Base-by-base conservation (phyloP, 2,888 invertebrate species). In the Parnassius glacialis region DNA sequence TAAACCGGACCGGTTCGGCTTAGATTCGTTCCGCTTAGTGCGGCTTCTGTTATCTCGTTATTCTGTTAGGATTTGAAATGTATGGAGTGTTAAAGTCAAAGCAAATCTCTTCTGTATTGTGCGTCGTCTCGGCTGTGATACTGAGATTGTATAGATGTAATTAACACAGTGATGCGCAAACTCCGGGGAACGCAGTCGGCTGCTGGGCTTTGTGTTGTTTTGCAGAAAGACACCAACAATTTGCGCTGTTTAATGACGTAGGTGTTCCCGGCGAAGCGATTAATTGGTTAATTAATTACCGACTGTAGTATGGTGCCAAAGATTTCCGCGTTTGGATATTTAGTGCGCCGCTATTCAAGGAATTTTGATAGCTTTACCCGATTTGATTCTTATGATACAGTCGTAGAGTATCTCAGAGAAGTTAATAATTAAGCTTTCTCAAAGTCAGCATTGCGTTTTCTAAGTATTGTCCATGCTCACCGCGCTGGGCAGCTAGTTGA, bases 111-210 rank as follows among this genome's bases (percentile, higher is more conserved):
- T 20, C 34, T 34, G 34, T 34, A 34, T 34, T 34, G 34, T 34
- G 34, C 34, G 7, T 34, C 34, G 41, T 10, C 52, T 9, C 41
- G 52, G 55, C 16, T 25, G 44, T 25, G 20, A 25, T 48, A 13
- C 74, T 78, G 70, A 69, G 82, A 81, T 74, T 70, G 65, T 79
- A 81, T 75, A 73, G 79, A 75, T 78, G 81, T 80, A 83, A 84
- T 73, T 68, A 71, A 83, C 73, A 79, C 76, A 68, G 64, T 56
- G 56, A 67, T 65, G 66, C 64, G 67, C 62, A 69, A 68, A 64
- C 65, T 61, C 61, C 59, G 58, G 57, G 65, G 65, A 65, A 66
- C 61, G 59, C 58, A 67, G 11, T 43, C 43, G 43, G 10, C 43
- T 11, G 61, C 64, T 64, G 56, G 20, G 34, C 57, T 52, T 57